Percentiles rank a stretch among this genome's conserved stretches.
phyloP scores from a whole-genome alignment of 2,888 invertebrate genomes.

The Taphrorychus bicolor region DNA sequence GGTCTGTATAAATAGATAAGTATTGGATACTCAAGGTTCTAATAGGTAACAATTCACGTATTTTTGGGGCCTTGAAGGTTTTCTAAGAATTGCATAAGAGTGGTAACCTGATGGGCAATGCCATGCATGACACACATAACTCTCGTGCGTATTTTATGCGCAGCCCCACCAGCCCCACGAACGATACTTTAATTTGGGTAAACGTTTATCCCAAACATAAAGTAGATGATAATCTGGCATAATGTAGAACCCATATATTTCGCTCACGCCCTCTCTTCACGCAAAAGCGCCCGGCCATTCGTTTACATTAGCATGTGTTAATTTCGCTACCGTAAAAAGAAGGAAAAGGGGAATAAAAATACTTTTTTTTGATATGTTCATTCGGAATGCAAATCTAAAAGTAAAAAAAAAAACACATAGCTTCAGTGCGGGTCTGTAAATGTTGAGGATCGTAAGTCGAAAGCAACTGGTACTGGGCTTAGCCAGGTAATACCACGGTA shows the following conservation, averaged over 20 bases:
- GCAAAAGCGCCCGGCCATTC: constrained; percentile 37
- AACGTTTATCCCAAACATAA: constrained; percentile 59
- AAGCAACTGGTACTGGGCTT: no score
- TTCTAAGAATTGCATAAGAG: no score
- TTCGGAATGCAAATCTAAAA: no score
- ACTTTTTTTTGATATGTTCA: neutral
- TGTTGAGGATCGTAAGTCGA: no score
- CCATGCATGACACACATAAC: no score
- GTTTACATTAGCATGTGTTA: constrained; percentile 37
- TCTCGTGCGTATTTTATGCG: no score
- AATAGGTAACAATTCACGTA: neutral
- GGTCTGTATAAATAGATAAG: neutral
- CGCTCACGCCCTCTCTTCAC: constrained; percentile 52
- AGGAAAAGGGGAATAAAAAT: constrained; percentile 4
- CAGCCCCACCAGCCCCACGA: no score
- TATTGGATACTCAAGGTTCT: neutral
- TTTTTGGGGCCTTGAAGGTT: neutral
- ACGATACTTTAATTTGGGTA: constrained; percentile 55
- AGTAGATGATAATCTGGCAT: constrained; percentile 58
- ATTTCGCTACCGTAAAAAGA: constrained; percentile 26
- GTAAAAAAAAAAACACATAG: no score
- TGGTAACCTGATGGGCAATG: no score
- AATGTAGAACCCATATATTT: constrained; percentile 54
- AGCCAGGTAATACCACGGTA: no score
- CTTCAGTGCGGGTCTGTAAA: no score